Conservation (phyloP, 2,797 vertebrate genomes). For the Halcyon chelicuti region DNA sequence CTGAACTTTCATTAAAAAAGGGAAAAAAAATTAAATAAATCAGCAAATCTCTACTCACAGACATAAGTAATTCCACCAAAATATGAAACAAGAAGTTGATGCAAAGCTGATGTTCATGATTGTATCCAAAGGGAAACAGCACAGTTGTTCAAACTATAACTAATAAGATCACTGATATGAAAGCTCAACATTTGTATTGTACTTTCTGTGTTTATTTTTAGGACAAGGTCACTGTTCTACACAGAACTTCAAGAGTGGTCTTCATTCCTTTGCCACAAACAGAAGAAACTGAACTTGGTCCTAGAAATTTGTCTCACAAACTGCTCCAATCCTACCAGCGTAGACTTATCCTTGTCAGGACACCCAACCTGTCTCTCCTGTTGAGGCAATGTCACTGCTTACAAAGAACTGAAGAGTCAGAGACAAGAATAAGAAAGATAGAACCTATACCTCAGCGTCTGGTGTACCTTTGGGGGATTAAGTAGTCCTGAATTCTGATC, state of each 20-base stretch:
- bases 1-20: neutral
- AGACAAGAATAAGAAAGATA: neutral
- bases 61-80: neutral
- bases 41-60: neutral
- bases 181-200: neutral
- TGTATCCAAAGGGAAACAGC: neutral
- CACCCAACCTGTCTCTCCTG: neutral
- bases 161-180: neutral
- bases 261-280: neutral
- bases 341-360: neutral
- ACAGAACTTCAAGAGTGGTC: neutral
- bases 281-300: neutral
- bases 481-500: neutral
- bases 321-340: neutral
- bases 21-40: too few relatives aligned
- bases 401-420: neutral
- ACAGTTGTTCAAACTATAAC: neutral
- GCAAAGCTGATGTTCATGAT: neutral
- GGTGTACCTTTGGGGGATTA: neutral
- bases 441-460: neutral
- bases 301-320: neutral
- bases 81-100: neutral
- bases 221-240: neutral
- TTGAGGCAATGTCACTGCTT: neutral
- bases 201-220: neutral